These are phyloP conservation scores for Proteles cristata DNA, from an alignment of 2,113 vertebrate genomes.

Conservation along the genomic window DNA sequence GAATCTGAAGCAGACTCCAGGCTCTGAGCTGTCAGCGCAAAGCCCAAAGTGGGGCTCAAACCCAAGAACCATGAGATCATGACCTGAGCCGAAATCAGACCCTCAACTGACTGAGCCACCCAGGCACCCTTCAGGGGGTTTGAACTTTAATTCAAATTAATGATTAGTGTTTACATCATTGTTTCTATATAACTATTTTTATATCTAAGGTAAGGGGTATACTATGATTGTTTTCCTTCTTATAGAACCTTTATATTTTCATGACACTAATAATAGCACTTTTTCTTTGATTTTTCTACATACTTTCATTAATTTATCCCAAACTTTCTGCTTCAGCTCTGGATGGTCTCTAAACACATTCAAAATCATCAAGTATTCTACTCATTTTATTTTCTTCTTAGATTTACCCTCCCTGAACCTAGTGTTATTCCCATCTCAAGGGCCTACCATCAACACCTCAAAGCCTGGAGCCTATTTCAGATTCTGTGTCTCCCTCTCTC, in stretches of 20 bases:
- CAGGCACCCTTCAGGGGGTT: background rate
- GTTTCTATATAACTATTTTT: background rate
- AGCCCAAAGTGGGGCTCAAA: too few species aligned
- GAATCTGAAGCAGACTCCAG: too few species aligned
- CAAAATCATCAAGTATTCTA: background rate
- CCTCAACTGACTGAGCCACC: too few species aligned
- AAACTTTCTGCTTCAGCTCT: background rate
- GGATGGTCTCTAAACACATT: background rate
- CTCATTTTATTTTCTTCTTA: background rate
- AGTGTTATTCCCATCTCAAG: background rate
- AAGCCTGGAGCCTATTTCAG: too few species aligned
- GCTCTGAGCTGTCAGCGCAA: too few species aligned
- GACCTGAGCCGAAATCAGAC: too few species aligned
- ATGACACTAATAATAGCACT: background rate
- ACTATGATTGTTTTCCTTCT: background rate
- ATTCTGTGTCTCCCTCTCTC: too few species aligned
- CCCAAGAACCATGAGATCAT: too few species aligned
- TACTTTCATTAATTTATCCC: background rate
- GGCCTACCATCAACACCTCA: too few species aligned
- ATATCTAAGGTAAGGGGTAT: background rate
- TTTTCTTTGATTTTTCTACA: background rate
- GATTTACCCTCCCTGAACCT: too few species aligned
- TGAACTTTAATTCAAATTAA: background rate
- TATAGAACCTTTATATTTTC: background rate
- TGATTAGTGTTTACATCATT: background rate